These are phyloP conservation scores for Batillaria attramentaria DNA, from an alignment of 1,140 invertebrate species.

Conservation along the genomic window DNA sequence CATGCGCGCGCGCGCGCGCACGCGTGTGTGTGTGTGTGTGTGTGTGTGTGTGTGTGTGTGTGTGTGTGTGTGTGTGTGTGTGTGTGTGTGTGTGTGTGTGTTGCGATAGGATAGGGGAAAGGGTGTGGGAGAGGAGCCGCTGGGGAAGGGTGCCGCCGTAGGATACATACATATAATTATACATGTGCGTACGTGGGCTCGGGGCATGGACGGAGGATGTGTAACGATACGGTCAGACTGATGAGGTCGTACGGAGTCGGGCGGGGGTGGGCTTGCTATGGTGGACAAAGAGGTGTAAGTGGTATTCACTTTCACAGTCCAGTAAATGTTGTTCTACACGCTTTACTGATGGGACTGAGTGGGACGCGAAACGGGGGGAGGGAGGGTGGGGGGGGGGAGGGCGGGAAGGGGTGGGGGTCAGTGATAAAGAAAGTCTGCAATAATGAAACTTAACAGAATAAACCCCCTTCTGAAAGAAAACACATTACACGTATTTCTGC, in stretches of 20 bases:
- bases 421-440: too few species aligned
- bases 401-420: too few species aligned
- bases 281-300: neutral
- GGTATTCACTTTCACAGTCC: neutral
- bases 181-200: neutral
- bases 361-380: too few species aligned
- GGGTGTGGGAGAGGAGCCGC: too few species aligned
- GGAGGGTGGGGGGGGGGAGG: too few species aligned
- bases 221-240: neutral
- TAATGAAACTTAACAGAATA: too few species aligned
- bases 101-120: neutral
- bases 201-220: neutral
- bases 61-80: constrained; percentile 6
- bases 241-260: neutral
- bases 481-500: too few species aligned
- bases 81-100: neutral
- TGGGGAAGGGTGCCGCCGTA: neutral
- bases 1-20: neutral
- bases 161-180: neutral
- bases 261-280: neutral
- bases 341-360: too few species aligned
- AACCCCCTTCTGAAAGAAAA: too few species aligned
- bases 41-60: constrained; percentile 16
- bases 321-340: neutral
- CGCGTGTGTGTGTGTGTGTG: constrained; percentile 8